A percentile compares a stretch with the other conserved stretches of the same genome.
Conservation (phyloP, 2,888 invertebrate species). For the Pteria penguin region DNA sequence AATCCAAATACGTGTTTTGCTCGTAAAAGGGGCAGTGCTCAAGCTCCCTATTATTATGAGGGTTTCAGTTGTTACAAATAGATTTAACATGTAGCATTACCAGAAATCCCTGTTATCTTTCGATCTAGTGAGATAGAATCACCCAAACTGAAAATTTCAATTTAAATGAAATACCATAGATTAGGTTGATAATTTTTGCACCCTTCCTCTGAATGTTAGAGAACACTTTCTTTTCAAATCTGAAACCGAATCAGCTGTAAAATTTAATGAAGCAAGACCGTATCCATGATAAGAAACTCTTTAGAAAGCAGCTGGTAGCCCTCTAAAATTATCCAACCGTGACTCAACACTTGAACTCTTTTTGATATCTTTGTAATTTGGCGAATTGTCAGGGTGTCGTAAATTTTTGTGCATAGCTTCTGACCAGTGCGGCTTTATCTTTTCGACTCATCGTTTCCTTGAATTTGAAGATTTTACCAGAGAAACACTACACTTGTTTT, state of each 20-base stretch:
- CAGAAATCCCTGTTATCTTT: too few relatives aligned
- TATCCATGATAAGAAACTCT: slow-evolving; percentile 17
- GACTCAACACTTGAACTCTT: slow-evolving; percentile 19
- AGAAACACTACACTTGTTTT: background rate
- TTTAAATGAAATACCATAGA: too few relatives aligned
- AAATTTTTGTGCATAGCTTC: background rate
- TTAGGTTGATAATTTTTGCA: too few relatives aligned
- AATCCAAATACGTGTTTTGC: too few relatives aligned
- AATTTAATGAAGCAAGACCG: slow-evolving; percentile 34
- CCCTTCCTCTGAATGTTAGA: background rate
- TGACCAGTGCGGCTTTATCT: background rate
- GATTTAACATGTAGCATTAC: too few relatives aligned
- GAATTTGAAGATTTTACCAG: background rate
- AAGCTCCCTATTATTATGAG: too few relatives aligned
- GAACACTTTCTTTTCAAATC: slow-evolving; percentile 3
- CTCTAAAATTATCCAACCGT: slow-evolving; percentile 10
- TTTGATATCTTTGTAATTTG: slow-evolving; percentile 31
- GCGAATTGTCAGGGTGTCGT: slow-evolving; percentile 9
- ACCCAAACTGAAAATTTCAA: too few relatives aligned
- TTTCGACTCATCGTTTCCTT: background rate
- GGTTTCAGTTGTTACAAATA: too few relatives aligned
- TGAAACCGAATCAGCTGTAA: slow-evolving; percentile 28
- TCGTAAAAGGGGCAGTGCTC: too few relatives aligned
- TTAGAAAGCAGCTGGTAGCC: slow-evolving; percentile 1
- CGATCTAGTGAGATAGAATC: too few relatives aligned